Evolutionary conservation across 2,113 vertebrate species (phyloP).

Genomic region (Lamprotornis superbus): DNA sequence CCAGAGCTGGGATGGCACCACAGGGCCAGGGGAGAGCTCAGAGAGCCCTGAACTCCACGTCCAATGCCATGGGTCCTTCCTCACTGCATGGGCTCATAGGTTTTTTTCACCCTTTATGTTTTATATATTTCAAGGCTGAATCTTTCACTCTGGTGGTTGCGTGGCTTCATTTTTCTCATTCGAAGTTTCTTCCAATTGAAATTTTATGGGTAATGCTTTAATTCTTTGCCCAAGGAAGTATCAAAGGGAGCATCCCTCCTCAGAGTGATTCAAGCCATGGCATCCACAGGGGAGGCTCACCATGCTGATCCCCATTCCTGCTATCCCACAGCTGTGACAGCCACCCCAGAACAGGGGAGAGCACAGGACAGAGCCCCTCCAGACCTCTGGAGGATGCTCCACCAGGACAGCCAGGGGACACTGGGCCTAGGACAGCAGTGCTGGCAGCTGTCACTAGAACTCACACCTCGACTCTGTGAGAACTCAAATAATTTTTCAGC

Average conservation of each 20-base stretch:
- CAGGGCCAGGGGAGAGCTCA: not conserved
- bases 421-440: not conserved
- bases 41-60: not conserved
- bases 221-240: not conserved
- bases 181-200: not conserved
- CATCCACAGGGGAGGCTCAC: no score
- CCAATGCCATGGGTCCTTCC: accelerated
- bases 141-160: not conserved
- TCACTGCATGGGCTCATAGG: accelerated
- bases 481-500: not conserved
- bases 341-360: not conserved
- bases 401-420: accelerated
- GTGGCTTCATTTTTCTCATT: not conserved
- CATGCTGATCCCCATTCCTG: not conserved
- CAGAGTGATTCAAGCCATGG: not conserved
- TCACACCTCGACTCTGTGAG: not conserved
- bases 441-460: not conserved
- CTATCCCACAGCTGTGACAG: not conserved
- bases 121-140: not conserved
- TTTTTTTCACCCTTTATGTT: not conserved
- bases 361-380: not conserved
- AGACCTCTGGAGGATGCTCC: not conserved
- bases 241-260: not conserved
- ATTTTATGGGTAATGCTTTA: not conserved
- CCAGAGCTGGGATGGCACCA: no score